A percentile compares a stretch with the other conserved stretches of the same genome.
Evolutionary conservation across 2,797 vertebrate species (phyloP).

Genomic region (Myiotriccus ornatus): DNA sequence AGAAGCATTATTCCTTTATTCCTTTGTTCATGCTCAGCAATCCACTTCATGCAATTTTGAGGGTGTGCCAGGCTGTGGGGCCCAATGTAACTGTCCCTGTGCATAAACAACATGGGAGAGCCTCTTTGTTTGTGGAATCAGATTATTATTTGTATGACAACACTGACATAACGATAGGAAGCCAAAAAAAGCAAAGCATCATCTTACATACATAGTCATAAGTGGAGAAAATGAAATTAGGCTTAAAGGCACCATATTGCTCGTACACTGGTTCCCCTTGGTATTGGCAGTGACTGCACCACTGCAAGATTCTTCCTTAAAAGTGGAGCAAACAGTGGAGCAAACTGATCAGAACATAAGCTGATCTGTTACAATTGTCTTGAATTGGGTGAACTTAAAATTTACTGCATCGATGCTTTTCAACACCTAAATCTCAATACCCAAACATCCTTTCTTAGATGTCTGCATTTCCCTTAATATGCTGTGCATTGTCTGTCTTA

Average conservation of each 20-base stretch:
- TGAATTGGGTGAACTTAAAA: neutral
- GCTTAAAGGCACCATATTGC: neutral
- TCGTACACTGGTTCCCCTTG: neutral
- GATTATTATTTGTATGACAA: neutral
- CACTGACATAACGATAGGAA: neutral
- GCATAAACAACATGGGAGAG: neutral
- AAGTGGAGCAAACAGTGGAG: neutral
- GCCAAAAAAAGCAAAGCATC: neutral
- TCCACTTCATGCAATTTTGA: rapidly evolving
- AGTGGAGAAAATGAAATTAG: neutral
- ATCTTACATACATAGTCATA: neutral
- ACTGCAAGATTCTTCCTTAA: neutral
- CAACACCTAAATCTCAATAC: neutral
- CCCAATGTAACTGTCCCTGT: neutral
- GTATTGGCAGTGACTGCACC: neutral
- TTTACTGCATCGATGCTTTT: neutral
- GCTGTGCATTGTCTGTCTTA: neutral
- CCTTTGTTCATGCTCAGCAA: neutral
- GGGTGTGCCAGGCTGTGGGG: too few species aligned
- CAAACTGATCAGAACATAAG: neutral
- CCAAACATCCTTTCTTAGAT: neutral
- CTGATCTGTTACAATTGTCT: neutral
- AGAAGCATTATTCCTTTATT: neutral
- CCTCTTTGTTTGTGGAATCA: neutral
- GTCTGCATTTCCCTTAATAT: neutral